Percentiles rank a stretch among this genome's conserved stretches.
Evolutionary conservation across 2,888 invertebrate genomes (phyloP).

Genomic region (Clunio marinus): DNA sequence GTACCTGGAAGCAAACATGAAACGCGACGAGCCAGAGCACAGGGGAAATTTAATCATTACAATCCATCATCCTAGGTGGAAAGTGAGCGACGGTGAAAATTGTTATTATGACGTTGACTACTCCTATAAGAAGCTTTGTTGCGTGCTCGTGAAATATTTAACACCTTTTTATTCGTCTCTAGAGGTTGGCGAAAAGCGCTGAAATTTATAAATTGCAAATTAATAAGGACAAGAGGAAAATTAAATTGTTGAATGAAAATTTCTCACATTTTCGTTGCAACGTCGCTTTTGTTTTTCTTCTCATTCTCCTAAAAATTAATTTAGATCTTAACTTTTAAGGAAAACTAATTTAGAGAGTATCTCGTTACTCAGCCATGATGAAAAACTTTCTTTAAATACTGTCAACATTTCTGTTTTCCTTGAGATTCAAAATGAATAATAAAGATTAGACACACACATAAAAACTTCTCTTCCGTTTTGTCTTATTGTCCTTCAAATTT

Average conservation of each 20-base stretch:
- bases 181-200: no score
- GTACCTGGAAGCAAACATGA: neutral
- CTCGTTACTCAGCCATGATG: no score
- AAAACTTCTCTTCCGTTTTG: neutral
- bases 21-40: neutral
- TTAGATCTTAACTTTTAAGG: no score
- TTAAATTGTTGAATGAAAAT: no score
- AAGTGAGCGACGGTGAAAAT: neutral
- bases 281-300: no score
- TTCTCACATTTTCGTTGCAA: no score
- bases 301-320: no score
- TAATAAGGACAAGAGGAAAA: no score
- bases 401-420: neutral
- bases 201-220: no score
- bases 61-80: constrained; percentile 14
- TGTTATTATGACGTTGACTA: neutral
- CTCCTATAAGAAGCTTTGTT: neutral
- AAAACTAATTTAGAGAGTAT: no score
- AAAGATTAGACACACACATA: neutral
- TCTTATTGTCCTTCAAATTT: neutral
- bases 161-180: no score
- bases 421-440: constrained; percentile 10
- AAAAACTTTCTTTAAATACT: no score
- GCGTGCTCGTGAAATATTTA: neutral
- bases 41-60: constrained; percentile 14